Evolutionary conservation across 2,797 vertebrate genomes (phyloP), one percentile per base, ranked within the genome.

Genomic region (Myotis vivesi): DNA sequence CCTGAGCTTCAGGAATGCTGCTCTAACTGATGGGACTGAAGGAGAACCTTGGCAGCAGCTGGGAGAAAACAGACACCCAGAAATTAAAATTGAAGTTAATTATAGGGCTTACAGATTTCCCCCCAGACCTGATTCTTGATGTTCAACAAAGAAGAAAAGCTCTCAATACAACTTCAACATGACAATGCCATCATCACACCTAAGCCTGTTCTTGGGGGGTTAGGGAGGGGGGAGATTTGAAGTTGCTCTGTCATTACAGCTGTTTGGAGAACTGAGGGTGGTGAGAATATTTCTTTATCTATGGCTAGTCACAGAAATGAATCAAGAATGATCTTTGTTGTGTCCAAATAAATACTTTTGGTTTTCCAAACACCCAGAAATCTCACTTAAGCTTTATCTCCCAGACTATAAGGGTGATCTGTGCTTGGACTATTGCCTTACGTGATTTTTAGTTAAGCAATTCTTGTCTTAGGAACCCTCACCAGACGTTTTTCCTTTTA

Each of bases 21-120:
- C 46, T 79, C 28, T 93, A 87, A 77, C 77, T 88, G 69, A 92
- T 84, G 76, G 73, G 72, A 57, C 84, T 87, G 72, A 96, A 91
- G 82, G 95, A 96, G 89, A 96, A 87, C 72, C 87, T 66, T 90
- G 94, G 95, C 92, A 96, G 94, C 84, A 96, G 76, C 28, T 41
- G 38, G 86, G 66, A 94, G 64, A 85, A 77, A 87, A 91, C 72
- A 92, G 90, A 95, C 89, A 96, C 64, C 92, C 82, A 93, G 95
- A 96, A 95, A 96, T 96, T 94, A 95, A 96, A 96, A 96, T 51
- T 77, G 95, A 96, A 96, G 89, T 79, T 97, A 97, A 96, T 96
- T 95, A 95, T 44, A 95, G 66, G 55, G 73, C 89, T 93, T 77
- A 92, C 41, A 76, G 75, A 87, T 73, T 89, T 82, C 2, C 9